Base-by-base conservation (phyloP, 2,888 invertebrate genomes). In the Papilio protenor region DNA sequence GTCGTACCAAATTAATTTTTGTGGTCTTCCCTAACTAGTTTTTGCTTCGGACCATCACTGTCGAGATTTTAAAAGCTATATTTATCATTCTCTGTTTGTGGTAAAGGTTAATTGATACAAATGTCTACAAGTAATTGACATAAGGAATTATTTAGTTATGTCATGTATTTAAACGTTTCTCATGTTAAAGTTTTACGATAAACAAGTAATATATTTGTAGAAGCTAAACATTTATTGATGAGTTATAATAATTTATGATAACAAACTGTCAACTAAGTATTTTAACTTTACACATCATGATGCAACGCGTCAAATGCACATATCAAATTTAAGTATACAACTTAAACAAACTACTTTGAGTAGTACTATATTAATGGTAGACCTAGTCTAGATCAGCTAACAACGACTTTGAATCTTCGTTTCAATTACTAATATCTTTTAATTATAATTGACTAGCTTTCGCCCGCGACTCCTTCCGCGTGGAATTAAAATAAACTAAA, bases 1-100 rank as follows among this genome's bases (percentile, higher is more conserved):
- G 92, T 91, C 89, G 91, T 91, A 87, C 89, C 81, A 82, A 88
- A 91, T 92, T 90, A 88, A 85, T 86, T 86, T 87, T 87, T 87
- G 64, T 78, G 16, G n/a, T 23, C 87, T 79, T 78, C 23, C 74
- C 23, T 73, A 23, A 78, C 78, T 72, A 73, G 78, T 76, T 78
- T 72, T 57, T 47, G 66, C 40, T 57, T 75, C 55, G 12, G 47
- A 57, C 33, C 59, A 52, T 75, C 49, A 71, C 33, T 40, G 73
- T 59, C 64, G 47, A 72, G 75, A 64, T 72, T 72, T 75, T 72
- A 78, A 75, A 75, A 55, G 52, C 66, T 23, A 47, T 27, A 78
- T 75, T 75, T 78, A 40, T 75, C 75, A 78, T 45, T 71, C 52
- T 47, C 59, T 71, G 16, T 55, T 18, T 72, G n/a, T 73, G 77